Evolutionary conservation across 2,888 invertebrate species (phyloP).

Genomic region (Aplocera efformata): DNA sequence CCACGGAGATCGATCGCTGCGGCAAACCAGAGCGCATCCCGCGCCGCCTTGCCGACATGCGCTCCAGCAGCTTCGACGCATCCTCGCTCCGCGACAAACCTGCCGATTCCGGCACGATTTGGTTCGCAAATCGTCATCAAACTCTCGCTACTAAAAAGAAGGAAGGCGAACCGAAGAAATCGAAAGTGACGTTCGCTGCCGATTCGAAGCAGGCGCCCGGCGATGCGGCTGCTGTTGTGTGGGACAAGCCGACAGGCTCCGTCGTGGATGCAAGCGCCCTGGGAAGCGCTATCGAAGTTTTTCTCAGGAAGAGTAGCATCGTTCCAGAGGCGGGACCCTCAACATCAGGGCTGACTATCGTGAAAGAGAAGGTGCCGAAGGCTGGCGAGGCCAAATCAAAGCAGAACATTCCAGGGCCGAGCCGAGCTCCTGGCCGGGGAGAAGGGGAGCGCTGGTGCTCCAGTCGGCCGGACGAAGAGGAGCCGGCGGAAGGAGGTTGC

Average conservation of each 20-base stretch:
- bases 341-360: constrained; percentile 42
- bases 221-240: constrained; percentile 83
- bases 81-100: constrained; percentile 83
- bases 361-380: constrained; percentile 46
- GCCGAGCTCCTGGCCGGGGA: constrained; percentile 37
- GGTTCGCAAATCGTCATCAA: constrained; percentile 89
- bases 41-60: constrained; percentile 83
- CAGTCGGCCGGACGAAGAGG: constrained; percentile 84
- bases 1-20: constrained; percentile 88
- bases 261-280: constrained; percentile 89
- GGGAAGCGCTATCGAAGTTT: constrained; percentile 92
- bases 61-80: constrained; percentile 92
- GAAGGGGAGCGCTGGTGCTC: constrained; percentile 81
- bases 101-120: constrained; percentile 80
- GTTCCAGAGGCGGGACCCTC: constrained; percentile 62
- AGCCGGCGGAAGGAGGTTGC: constrained; percentile 85
- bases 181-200: constrained; percentile 81
- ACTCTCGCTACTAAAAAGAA: constrained; percentile 85
- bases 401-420: constrained; percentile 55
- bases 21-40: constrained; percentile 81
- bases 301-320: constrained; percentile 82
- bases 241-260: constrained; percentile 88
- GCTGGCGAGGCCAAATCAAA: constrained; percentile 61
- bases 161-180: constrained; percentile 69
- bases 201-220: constrained; percentile 81